Conservation (phyloP, 1,140 invertebrate genomes). For the Papilio dardanus region DNA sequence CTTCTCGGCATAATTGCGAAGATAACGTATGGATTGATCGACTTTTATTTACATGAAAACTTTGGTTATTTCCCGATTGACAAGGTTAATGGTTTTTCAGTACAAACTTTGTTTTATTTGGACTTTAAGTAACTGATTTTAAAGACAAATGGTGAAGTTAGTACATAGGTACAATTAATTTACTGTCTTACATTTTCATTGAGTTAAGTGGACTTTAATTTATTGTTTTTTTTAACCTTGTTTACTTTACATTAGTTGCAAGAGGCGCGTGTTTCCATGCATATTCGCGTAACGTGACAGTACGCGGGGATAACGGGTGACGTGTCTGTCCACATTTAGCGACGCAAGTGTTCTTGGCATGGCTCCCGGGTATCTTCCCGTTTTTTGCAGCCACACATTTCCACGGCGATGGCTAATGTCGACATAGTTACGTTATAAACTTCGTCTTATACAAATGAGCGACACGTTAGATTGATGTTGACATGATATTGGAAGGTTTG, state of each 20-base stretch:
- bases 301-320: constrained; percentile 57
- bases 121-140: no score
- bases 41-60: neutral
- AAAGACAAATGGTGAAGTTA: no score
- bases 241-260: neutral
- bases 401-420: constrained; percentile 39
- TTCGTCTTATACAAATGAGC: neutral
- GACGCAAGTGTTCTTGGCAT: constrained; percentile 68
- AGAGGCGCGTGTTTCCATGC: constrained; percentile 34
- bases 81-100: neutral
- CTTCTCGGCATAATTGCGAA: neutral
- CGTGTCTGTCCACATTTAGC: constrained; percentile 71
- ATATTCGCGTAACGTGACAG: constrained; percentile 56
- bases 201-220: no score
- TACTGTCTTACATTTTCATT: no score
- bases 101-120: no score
- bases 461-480: neutral
- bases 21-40: neutral
- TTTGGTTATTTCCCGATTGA: neutral
- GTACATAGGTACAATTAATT: no score
- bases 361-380: constrained; percentile 61
- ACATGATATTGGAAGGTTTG: neutral
- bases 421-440: constrained; percentile 35
- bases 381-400: constrained; percentile 45
- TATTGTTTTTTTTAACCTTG: neutral